Base-by-base conservation (phyloP, 1,140 invertebrate species). In the Hypsibius dujardini region DNA sequence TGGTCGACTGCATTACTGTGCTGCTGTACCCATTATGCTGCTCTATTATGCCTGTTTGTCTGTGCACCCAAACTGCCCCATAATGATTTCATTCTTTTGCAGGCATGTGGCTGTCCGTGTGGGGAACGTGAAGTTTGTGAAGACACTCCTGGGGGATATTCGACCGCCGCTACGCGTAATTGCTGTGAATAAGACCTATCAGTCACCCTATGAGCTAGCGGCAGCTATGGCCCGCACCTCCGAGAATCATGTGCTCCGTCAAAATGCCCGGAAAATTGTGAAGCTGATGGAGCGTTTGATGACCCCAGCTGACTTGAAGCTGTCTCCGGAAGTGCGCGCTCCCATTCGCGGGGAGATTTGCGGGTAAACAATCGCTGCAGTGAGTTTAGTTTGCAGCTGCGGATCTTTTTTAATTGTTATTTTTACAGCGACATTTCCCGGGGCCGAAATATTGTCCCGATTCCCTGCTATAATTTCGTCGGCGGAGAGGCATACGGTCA, bases 251-350 rank as follows among this genome's bases (percentile, higher is more conserved):
- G 28, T 28, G 28, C 28, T 28, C 28, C 28, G 28, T 28, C 28
- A 28, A 28, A 28, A 28, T 28, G 28, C 28, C 7, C 50, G n/a
- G 50, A 56, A 56, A 56, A 56, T n/a, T n/a, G 50, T 56, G 7
- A n/a, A 56, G 50, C 50, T 56, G 50, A 56, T 56, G 50, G n/a
- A n/a, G 50, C n/a, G n/a, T n/a, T 56, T 56, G n/a, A n/a, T 56
- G 50, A 56, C 50, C 50, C 50, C 50, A 56, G 7, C 7, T 7
- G n/a, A 56, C 7, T n/a, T n/a, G 50, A 56, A 12, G 50, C 50
- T n/a, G 50, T 56, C 50, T n/a, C 7, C 50, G 50, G 50, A 56
- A n/a, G 50, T 0, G n/a, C 50, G 28, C 28, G 28, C 28, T 28
- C 28, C 50, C 7, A n/a, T 56, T 56, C 50, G 50, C 7, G 50